Conservation (phyloP, 2,113 vertebrate species). For the Stictonetta naevosa region DNA sequence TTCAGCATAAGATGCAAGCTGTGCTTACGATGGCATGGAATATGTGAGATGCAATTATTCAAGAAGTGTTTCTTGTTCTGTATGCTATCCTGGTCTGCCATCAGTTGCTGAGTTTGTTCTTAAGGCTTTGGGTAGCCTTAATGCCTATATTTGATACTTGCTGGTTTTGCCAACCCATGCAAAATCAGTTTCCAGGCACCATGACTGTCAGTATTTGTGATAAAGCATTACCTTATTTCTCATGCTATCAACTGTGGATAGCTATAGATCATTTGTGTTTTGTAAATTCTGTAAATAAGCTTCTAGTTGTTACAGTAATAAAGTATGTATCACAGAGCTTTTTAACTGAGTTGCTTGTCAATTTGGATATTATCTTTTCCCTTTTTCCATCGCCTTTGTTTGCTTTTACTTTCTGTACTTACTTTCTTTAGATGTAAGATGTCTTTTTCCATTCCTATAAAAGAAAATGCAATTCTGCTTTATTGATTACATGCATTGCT, state of each 20-base stretch:
- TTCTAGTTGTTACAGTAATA: constrained; percentile 72
- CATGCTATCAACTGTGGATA: constrained; percentile 53
- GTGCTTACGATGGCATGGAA: constrained; percentile 5
- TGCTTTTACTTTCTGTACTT: constrained; percentile 44
- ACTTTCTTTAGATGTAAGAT: constrained; percentile 40
- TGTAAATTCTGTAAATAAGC: constrained; percentile 73
- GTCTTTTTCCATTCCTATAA: constrained; percentile 41
- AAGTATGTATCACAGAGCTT: constrained; percentile 62
- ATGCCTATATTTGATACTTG: background rate
- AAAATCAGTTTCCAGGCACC: constrained; percentile 39
- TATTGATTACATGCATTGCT: constrained; percentile 31
- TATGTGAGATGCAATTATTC: constrained; percentile 45
- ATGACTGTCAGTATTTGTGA: constrained; percentile 61
- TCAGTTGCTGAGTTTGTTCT: constrained; percentile 53
- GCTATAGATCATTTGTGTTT: constrained; percentile 57
- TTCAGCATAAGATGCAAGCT: constrained; percentile 39
- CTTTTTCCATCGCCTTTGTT: constrained; percentile 29
- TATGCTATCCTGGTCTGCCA: constrained; percentile 46
- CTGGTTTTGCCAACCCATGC: constrained; percentile 9
- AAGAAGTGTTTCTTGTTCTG: constrained; percentile 61
- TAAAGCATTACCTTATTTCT: constrained; percentile 46
- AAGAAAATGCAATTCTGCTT: constrained; percentile 42
- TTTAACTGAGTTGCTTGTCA: constrained; percentile 70
- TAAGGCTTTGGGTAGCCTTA: constrained; percentile 21
- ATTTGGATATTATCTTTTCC: constrained; percentile 50